These are phyloP conservation scores for Meganola albula DNA, from an alignment of 2,888 invertebrate genomes.

Conservation along the genomic window DNA sequence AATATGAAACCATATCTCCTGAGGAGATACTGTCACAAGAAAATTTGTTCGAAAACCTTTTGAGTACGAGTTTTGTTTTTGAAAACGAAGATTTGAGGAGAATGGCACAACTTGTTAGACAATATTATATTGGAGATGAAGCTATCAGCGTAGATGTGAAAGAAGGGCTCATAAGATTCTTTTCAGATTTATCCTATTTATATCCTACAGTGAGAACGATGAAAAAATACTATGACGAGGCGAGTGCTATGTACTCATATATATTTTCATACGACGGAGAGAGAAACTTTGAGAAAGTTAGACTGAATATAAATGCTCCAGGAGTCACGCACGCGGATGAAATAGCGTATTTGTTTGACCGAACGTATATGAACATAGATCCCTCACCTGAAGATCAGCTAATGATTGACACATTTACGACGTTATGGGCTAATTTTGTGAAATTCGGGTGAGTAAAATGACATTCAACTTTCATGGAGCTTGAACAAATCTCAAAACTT, in stretches of 20 bases:
- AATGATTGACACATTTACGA: constrained; percentile 38
- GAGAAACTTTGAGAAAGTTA: constrained; percentile 29
- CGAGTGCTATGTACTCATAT: constrained; percentile 12
- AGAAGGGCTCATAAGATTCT: constrained; percentile 12
- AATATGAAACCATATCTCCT: constrained; percentile 10
- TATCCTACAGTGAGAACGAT: constrained; percentile 15
- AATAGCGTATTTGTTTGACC: constrained; percentile 41
- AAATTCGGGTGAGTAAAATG: constrained; percentile 46
- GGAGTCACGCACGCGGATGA: constrained; percentile 42
- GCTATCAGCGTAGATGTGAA: constrained; percentile 2
- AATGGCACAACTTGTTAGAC: constrained; percentile 2
- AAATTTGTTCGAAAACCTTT: constrained; percentile 5
- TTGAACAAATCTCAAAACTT: too few species aligned
- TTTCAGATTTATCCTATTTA: constrained; percentile 17
- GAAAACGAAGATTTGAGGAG: neutral
- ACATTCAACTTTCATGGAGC: too few species aligned
- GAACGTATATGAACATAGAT: constrained; percentile 25
- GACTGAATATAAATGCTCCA: constrained; percentile 27
- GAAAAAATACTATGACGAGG: constrained; percentile 9
- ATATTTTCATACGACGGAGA: constrained; percentile 16
- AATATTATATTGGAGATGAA: constrained; percentile 17
- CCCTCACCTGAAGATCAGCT: constrained; percentile 34
- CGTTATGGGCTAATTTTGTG: constrained; percentile 45
- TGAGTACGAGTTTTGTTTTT: neutral
- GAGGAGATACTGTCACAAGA: constrained; percentile 21